Conservation (phyloP, 2,888 invertebrate species). For the Apodemia zela region DNA sequence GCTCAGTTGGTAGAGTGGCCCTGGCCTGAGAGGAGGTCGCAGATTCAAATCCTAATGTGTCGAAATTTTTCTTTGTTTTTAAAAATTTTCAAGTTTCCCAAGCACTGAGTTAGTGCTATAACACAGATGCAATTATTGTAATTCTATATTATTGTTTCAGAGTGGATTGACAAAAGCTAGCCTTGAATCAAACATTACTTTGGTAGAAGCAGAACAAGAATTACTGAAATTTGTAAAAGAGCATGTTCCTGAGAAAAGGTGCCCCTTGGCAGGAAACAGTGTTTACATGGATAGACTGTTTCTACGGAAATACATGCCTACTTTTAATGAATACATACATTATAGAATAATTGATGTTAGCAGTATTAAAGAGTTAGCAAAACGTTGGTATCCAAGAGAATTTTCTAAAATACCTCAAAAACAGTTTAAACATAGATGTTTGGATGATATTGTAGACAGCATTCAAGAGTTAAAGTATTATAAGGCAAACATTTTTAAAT, state of each 20-base stretch:
- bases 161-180: conserved; percentile 90
- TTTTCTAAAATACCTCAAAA: conserved; percentile 82
- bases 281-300: conserved; percentile 93
- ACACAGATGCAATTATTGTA: background rate
- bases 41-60: too few relatives aligned
- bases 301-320: conserved; percentile 90
- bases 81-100: too few relatives aligned
- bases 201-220: conserved; percentile 84
- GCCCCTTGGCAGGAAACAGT: conserved; percentile 93
- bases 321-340: conserved; percentile 88
- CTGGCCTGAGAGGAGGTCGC: too few relatives aligned
- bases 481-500: conserved; percentile 81
- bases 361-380: conserved; percentile 90
- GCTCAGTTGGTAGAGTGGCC: too few relatives aligned
- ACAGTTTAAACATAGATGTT: conserved; percentile 83
- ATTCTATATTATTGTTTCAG: conserved; percentile 64
- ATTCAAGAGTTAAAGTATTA: conserved; percentile 91
- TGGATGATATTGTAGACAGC: conserved; percentile 93
- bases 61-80: too few relatives aligned
- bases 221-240: conserved; percentile 86
- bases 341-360: conserved; percentile 97
- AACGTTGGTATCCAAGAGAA: conserved; percentile 87
- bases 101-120: too few relatives aligned
- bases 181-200: conserved; percentile 82
- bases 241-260: conserved; percentile 78